Evolutionary conservation across 2,113 vertebrate species (phyloP).

Genomic region (Sciurus niger): DNA sequence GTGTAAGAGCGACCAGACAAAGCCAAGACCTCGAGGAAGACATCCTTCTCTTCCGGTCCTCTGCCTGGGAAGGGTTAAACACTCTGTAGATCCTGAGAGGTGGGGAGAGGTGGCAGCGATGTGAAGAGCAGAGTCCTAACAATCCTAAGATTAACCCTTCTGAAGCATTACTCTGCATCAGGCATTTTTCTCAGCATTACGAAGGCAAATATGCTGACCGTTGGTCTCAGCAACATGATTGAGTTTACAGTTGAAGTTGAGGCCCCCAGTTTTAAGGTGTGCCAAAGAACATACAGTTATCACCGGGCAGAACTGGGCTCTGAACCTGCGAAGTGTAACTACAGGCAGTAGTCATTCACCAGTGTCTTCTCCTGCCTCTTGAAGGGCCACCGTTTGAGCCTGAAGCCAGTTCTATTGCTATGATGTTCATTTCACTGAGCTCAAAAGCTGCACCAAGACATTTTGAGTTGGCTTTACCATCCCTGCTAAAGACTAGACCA

Average conservation of each 20-base stretch:
- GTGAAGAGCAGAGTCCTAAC: not conserved
- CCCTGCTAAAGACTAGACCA: not conserved
- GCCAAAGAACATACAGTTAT: not conserved
- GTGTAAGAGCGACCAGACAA: not conserved
- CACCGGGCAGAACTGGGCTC: not conserved
- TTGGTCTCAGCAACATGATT: not conserved
- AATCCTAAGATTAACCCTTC: not conserved
- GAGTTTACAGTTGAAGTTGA: not conserved
- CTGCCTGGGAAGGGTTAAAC: not conserved
- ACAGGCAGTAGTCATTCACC: not conserved
- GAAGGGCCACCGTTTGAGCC: not conserved
- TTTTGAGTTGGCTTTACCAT: not conserved
- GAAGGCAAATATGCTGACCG: not conserved
- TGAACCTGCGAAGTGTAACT: not conserved
- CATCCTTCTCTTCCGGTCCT: not conserved
- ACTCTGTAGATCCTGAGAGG: not conserved
- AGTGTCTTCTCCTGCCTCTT: not conserved
- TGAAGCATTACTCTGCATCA: not conserved
- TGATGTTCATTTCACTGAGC: not conserved
- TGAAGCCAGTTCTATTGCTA: not conserved
- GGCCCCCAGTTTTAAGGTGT: not conserved
- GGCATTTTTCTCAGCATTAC: not conserved
- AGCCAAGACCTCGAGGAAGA: not conserved
- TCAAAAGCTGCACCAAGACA: not conserved
- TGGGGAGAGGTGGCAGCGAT: not conserved